phyloP scores from a whole-genome alignment of 2,113 vertebrate species.

The Excalfactoria chinensis region DNA sequence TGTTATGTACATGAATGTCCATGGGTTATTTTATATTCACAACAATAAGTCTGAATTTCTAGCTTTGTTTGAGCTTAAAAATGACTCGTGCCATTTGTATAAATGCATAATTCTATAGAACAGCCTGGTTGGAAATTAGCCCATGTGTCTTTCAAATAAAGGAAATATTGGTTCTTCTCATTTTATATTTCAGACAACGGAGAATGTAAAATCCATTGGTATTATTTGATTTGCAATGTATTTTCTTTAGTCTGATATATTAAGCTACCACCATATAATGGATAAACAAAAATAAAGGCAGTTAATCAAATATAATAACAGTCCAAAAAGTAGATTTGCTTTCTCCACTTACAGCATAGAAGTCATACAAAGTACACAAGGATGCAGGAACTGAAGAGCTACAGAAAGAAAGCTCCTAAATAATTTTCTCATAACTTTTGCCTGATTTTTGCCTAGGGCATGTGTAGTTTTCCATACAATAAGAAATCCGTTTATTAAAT shows the following conservation, averaged over 20 bases:
- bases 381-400: background rate
- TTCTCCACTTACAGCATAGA: background rate
- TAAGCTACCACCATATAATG: background rate
- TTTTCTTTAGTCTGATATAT: background rate
- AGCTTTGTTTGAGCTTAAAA: background rate
- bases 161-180: background rate
- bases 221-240: background rate
- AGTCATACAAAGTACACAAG: fast-evolving
- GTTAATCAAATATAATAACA: background rate
- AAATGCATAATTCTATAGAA: background rate
- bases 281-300: background rate
- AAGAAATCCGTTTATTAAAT: background rate
- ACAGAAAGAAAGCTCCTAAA: background rate
- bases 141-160: background rate
- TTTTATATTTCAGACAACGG: background rate
- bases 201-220: background rate
- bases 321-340: background rate
- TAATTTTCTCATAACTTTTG: background rate
- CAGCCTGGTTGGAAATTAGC: background rate
- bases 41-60: background rate
- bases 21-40: background rate
- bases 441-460: background rate
- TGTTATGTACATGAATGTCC: background rate
- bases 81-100: background rate
- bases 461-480: background rate